These are phyloP conservation scores for Bryconaethiops microstoma DNA, from an alignment of 2,797 vertebrate genomes.

Conservation along the genomic window DNA sequence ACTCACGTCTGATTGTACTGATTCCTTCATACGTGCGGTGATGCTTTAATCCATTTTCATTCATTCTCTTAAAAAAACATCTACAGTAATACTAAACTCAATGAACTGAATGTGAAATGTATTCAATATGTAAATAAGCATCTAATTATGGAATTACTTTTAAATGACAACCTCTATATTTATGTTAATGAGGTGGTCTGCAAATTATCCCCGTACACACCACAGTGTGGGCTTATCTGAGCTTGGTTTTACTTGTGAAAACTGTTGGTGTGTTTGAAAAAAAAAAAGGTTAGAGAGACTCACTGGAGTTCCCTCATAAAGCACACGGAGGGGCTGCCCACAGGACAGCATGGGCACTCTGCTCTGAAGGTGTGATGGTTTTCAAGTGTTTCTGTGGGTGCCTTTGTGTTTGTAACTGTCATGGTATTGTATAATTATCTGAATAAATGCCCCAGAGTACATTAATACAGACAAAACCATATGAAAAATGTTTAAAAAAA, in stretches of 20 bases:
- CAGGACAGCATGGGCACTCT: neutral
- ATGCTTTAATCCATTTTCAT: too few species aligned
- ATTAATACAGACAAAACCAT: neutral
- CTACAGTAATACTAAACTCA: too few species aligned
- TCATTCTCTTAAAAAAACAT: too few species aligned
- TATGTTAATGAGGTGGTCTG: conserved; percentile 72
- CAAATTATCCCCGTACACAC: conserved; percentile 61
- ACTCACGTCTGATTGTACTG: too few species aligned
- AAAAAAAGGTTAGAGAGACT: conserved; percentile 48
- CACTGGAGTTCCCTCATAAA: conserved; percentile 29
- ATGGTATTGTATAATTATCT: neutral
- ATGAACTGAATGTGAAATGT: too few species aligned
- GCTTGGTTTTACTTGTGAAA: conserved; percentile 59
- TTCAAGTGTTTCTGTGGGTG: neutral
- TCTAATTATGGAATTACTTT: neutral
- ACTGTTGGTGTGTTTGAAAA: conserved; percentile 60
- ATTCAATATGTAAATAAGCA: too few species aligned
- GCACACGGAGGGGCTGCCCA: conserved; percentile 30
- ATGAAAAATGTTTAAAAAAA: too few species aligned
- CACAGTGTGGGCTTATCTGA: conserved; percentile 63
- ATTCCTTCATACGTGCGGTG: too few species aligned
- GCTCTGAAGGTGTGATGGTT: conserved; percentile 4
- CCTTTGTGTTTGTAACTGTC: neutral
- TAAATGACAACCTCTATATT: neutral
- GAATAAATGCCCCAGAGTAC: neutral